Evolutionary conservation across 1,140 invertebrate species (phyloP).

Genomic region (Liolophura sinensis): DNA sequence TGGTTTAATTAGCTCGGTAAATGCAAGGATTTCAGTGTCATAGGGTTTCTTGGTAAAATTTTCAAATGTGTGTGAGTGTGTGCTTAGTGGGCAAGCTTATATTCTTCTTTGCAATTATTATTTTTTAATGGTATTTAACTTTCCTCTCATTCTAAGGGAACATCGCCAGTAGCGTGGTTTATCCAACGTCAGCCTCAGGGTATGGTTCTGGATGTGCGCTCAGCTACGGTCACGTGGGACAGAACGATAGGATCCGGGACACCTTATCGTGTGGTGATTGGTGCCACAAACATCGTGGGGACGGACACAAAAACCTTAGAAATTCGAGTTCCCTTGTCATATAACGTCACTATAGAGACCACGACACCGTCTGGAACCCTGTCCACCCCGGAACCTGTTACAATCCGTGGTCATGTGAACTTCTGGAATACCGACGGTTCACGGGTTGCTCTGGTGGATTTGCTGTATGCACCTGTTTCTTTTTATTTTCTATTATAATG

Average conservation of each 20-base stretch:
- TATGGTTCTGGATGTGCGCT: conserved; percentile 13
- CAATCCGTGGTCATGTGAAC: conserved; percentile 17
- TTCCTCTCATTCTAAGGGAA: conserved; percentile 16
- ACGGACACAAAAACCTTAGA: conserved; percentile 11
- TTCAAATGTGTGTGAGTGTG: too few relatives aligned
- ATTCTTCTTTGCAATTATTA: background rate
- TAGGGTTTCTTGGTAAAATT: too few relatives aligned
- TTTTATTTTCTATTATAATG: too few relatives aligned
- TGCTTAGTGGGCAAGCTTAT: too few relatives aligned
- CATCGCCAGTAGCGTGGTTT: conserved; percentile 17
- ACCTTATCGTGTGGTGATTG: conserved; percentile 12
- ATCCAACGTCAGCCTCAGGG: conserved; percentile 12
- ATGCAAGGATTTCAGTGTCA: too few relatives aligned
- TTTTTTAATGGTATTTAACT: background rate
- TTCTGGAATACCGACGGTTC: background rate
- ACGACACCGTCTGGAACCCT: conserved; percentile 12
- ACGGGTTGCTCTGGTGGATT: conserved; percentile 12
- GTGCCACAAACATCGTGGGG: conserved; percentile 17
- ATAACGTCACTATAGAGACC: conserved; percentile 15
- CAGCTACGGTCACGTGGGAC: conserved; percentile 16
- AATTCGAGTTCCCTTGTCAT: conserved; percentile 18
- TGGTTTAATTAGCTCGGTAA: too few relatives aligned
- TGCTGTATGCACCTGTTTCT: conserved; percentile 6
- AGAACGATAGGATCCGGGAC: conserved; percentile 8
- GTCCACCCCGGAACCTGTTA: conserved; percentile 13